Conservation (phyloP, 1,140 invertebrate species). For the Prorops nasuta region DNA sequence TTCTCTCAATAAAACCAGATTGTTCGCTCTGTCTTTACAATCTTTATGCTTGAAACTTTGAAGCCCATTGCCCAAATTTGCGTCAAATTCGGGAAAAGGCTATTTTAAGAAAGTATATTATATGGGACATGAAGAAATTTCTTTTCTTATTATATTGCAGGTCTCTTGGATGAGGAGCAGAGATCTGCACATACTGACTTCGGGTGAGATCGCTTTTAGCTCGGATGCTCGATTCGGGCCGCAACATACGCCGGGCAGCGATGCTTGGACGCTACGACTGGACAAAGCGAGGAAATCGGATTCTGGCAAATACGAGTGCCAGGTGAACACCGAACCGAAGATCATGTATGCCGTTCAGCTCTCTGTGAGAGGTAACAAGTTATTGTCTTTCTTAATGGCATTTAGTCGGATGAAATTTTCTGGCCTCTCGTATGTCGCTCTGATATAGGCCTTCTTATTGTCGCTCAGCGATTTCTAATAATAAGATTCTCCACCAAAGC, state of each 20-base stretch:
- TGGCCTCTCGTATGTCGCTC: not conserved
- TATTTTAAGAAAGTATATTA: no score
- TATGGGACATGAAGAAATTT: no score
- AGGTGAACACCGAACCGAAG: slow-evolving; percentile 79
- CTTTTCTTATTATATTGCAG: no score
- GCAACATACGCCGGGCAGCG: slow-evolving; percentile 56
- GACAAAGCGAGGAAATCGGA: slow-evolving; percentile 64
- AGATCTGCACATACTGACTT: slow-evolving; percentile 75
- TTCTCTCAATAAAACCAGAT: no score
- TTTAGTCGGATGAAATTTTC: no score
- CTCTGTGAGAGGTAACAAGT: slow-evolving; percentile 62
- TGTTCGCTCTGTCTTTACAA: no score
- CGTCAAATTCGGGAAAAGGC: no score
- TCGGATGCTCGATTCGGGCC: slow-evolving; percentile 68
- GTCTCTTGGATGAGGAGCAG: slow-evolving; percentile 75
- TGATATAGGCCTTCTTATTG: not conserved
- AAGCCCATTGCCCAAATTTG: no score
- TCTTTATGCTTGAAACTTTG: no score
- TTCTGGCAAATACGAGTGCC: slow-evolving; percentile 74
- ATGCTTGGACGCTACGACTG: slow-evolving; percentile 70
- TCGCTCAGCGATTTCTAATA: no score
- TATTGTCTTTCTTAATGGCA: no score
- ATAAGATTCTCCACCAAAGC: no score
- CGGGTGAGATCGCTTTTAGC: slow-evolving; percentile 68
- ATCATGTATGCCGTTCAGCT: slow-evolving; percentile 69